Conservation (phyloP, 2,113 vertebrate genomes). For the Prochilodus magdalenae region DNA sequence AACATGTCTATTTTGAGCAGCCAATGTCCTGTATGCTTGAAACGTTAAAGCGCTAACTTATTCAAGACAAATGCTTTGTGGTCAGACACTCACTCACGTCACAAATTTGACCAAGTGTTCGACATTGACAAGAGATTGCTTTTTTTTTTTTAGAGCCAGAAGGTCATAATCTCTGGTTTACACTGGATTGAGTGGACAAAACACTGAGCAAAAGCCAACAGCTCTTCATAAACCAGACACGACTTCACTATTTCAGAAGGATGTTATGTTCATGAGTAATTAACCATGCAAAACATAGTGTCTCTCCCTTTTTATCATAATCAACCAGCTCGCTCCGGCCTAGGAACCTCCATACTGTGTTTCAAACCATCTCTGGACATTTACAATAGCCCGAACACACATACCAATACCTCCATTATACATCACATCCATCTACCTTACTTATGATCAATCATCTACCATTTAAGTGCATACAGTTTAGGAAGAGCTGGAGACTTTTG, state of each 20-base stretch:
- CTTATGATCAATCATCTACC: neutral
- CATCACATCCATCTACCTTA: neutral
- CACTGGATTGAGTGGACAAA: constrained; percentile 33
- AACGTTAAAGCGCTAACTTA: constrained; percentile 32
- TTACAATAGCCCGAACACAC: neutral
- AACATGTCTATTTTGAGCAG: constrained; percentile 24
- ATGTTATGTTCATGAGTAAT: neutral
- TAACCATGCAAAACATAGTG: neutral
- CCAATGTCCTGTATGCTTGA: constrained; percentile 37
- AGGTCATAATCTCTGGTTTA: constrained; percentile 21
- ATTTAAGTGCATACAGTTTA: neutral
- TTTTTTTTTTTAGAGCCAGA: constrained; percentile 29
- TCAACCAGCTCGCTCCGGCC: neutral
- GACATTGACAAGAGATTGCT: constrained; percentile 29
- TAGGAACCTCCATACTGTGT: neutral
- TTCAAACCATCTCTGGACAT: neutral
- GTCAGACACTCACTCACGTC: constrained; percentile 23
- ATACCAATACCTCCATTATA: neutral
- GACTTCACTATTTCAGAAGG: neutral
- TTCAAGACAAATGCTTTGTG: constrained; percentile 22
- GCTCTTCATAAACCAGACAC: constrained; percentile 14
- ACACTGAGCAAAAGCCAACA: constrained; percentile 5
- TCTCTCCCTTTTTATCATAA: neutral
- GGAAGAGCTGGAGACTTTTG: constrained; percentile 8
- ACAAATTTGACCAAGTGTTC: constrained; percentile 18